Conservation (phyloP, 1,140 invertebrate genomes). For the Myzus persicae region DNA sequence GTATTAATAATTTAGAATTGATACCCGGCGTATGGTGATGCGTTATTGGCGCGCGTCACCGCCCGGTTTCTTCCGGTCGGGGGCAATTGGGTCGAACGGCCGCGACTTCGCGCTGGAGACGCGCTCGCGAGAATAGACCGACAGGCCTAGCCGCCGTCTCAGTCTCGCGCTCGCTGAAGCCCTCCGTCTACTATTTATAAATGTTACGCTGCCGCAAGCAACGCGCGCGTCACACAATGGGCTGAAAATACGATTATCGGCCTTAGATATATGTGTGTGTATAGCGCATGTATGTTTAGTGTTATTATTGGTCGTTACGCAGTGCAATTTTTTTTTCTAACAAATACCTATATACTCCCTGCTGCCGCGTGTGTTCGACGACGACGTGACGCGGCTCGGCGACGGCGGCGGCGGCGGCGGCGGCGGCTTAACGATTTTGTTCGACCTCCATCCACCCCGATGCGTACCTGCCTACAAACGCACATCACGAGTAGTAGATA, state of each 20-base stretch:
- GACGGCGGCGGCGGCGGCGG: background rate
- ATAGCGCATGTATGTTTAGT: background rate
- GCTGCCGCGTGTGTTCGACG: background rate
- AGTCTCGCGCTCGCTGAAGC: background rate
- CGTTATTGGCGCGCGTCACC: background rate
- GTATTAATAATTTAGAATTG: background rate
- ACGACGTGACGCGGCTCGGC: background rate
- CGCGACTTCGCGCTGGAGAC: background rate
- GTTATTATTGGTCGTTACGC: background rate
- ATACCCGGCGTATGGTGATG: background rate
- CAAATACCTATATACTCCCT: background rate
- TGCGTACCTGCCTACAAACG: background rate
- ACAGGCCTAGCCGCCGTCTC: background rate
- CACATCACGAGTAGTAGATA: background rate
- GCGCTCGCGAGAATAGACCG: background rate
- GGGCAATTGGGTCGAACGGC: background rate
- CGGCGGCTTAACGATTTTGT: conserved; percentile 37
- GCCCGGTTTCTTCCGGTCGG: background rate
- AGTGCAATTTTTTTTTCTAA: conserved; percentile 22
- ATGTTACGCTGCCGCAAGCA: no score
- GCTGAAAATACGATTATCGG: background rate
- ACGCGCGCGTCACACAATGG: background rate
- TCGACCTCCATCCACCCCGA: conserved; percentile 19
- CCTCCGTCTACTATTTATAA: conserved; percentile 21
- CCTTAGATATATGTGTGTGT: background rate